These are phyloP conservation scores for Porites rus DNA, from an alignment of 92 coral and sea anemone genomes.

Conservation along the genomic window DNA sequence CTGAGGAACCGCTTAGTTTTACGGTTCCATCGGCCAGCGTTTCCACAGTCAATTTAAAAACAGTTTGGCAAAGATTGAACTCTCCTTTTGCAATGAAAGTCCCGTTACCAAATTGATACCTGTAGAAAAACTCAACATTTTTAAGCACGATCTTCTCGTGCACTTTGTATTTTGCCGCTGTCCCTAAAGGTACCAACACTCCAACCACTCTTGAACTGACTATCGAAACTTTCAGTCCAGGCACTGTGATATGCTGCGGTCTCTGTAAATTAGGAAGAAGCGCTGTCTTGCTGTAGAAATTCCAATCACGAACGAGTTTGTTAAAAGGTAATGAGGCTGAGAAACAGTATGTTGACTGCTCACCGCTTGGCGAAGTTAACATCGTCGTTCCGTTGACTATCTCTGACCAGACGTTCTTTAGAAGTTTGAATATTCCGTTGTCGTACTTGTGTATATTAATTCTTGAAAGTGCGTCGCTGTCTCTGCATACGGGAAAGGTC, in stretches of 20 bases:
- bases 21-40: constrained; percentile 63
- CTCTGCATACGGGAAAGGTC: constrained; percentile 40
- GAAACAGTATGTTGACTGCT: constrained; percentile 51
- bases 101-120: constrained; percentile 64
- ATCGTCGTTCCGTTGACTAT: constrained; percentile 51
- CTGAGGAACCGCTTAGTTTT: constrained; percentile 75
- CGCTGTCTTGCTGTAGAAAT: constrained; percentile 47
- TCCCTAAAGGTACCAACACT: constrained; percentile 80
- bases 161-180: constrained; percentile 66
- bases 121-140: constrained; percentile 86
- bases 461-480: background rate
- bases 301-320: constrained; percentile 72
- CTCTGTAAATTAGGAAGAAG: constrained; percentile 73
- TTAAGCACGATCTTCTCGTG: constrained; percentile 77
- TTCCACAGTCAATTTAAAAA: constrained; percentile 73
- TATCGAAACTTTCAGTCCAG: constrained; percentile 70
- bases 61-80: constrained; percentile 83
- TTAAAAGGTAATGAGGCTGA: constrained; percentile 40
- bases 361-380: background rate
- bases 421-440: constrained; percentile 34
- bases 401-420: constrained; percentile 56
- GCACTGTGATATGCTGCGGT: constrained; percentile 37
- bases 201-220: constrained; percentile 47
- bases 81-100: constrained; percentile 87
- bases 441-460: constrained; percentile 24